Percentiles rank a stretch among this genome's conserved stretches.
Evolutionary conservation across 2,888 invertebrate genomes (phyloP).

Genomic region (Drosophila mercatorum): DNA sequence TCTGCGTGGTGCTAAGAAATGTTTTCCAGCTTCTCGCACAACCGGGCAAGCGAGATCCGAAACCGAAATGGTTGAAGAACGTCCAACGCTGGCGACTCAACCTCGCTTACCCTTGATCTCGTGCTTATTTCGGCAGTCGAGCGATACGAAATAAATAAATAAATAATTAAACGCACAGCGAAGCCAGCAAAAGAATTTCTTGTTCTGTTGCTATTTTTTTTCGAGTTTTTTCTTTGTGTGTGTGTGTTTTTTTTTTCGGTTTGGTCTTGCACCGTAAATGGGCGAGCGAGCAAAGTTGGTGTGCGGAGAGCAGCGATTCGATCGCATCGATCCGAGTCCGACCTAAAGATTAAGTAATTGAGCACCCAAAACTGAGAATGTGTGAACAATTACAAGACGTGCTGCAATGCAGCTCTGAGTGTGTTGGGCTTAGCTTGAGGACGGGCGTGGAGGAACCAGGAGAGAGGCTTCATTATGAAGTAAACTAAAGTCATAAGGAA

Average conservation of each 20-base stretch:
- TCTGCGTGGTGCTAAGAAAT: constrained; percentile 52
- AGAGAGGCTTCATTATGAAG: background rate
- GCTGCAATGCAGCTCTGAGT: background rate
- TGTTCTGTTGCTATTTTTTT: constrained; percentile 23
- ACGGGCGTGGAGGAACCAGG: background rate
- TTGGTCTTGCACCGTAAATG: constrained; percentile 68
- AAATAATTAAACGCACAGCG: constrained; percentile 58
- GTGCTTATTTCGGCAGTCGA: constrained; percentile 75
- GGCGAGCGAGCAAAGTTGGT: constrained; percentile 23
- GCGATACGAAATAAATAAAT: constrained; percentile 59
- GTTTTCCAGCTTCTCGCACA: constrained; percentile 67
- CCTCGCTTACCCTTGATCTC: constrained; percentile 71
- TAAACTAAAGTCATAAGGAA: too few relatives aligned
- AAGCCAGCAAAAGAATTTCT: constrained; percentile 67
- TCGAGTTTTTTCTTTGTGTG: background rate
- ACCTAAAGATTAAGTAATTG: constrained; percentile 53
- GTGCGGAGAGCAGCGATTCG: background rate
- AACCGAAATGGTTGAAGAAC: constrained; percentile 33
- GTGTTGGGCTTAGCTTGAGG: background rate
- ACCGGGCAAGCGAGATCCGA: constrained; percentile 37
- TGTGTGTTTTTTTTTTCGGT: background rate
- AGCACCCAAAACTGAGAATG: constrained; percentile 24
- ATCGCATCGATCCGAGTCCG: constrained; percentile 15
- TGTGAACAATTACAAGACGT: constrained; percentile 33
- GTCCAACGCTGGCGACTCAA: constrained; percentile 20